phyloP scores from a whole-genome alignment of 1,140 invertebrate genomes.

The Nautilus pompilius region DNA sequence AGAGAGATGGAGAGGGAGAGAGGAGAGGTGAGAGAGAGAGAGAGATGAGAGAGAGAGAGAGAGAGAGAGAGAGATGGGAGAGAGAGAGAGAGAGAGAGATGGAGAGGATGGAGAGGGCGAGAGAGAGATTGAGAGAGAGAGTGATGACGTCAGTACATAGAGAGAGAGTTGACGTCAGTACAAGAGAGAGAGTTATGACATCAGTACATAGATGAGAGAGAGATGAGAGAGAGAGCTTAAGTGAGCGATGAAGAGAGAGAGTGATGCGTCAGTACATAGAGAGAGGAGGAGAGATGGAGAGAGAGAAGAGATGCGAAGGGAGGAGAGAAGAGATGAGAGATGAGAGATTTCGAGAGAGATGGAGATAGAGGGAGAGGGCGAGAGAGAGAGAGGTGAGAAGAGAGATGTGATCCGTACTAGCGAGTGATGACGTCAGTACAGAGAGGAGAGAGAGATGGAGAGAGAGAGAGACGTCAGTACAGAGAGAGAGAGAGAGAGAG shows the following conservation, averaged over 20 bases:
- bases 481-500: background rate
- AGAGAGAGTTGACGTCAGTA: too few relatives aligned
- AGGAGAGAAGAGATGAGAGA: background rate
- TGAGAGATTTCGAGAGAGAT: background rate
- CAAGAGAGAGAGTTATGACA: too few relatives aligned
- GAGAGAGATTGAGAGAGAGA: background rate
- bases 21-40: too few relatives aligned
- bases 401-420: too few relatives aligned
- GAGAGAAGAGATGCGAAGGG: background rate
- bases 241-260: background rate
- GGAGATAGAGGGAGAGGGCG: too few relatives aligned
- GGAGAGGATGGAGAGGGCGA: background rate
- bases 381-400: background rate
- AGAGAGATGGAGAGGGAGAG: too few relatives aligned
- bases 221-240: background rate
- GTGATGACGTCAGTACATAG: too few relatives aligned
- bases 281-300: background rate
- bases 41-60: too few relatives aligned
- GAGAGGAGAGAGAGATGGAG: background rate
- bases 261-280: background rate
- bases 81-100: background rate
- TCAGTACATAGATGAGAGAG: too few relatives aligned
- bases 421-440: too few relatives aligned
- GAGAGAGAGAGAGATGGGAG: too few relatives aligned
- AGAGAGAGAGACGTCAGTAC: too few relatives aligned